Percentiles rank a stretch among this genome's conserved stretches.
phyloP scores from a whole-genome alignment of 2,888 invertebrate species.

The Orchesella flavescens region DNA sequence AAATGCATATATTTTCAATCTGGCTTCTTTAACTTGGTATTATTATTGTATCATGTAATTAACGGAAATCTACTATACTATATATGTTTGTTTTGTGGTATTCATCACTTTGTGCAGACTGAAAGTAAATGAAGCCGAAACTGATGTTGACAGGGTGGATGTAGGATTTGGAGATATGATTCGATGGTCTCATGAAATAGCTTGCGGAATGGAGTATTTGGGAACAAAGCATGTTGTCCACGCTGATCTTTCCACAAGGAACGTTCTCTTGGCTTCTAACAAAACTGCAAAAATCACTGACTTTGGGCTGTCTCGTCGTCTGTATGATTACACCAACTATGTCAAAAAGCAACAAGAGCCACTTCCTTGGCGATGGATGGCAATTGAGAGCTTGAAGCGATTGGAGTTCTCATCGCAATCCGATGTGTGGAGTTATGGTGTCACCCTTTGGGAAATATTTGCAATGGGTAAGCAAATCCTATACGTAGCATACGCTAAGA shows the following conservation, averaged over 20 bases:
- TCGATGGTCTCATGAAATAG: constrained; percentile 52
- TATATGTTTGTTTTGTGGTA: no score
- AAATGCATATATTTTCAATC: no score
- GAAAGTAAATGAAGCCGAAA: not conserved
- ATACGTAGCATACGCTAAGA: not conserved
- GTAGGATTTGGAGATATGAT: constrained; percentile 17
- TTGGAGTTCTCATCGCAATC: constrained; percentile 19
- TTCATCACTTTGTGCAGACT: no score
- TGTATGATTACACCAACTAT: constrained; percentile 49
- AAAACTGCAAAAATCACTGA: constrained; percentile 44
- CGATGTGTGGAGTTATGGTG: constrained; percentile 42
- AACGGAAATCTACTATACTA: no score
- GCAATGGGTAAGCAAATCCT: constrained; percentile 21
- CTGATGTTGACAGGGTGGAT: not conserved
- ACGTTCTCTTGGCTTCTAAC: constrained; percentile 29
- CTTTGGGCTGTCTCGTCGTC: constrained; percentile 42
- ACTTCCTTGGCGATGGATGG: constrained; percentile 50
- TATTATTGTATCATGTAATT: no score
- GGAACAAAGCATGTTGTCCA: constrained; percentile 21
- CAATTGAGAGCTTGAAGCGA: constrained; percentile 27
- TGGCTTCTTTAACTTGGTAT: no score
- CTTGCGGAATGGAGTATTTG: constrained; percentile 41
- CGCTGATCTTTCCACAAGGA: constrained; percentile 43
- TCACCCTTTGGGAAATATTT: constrained; percentile 45
- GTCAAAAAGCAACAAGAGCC: constrained; percentile 48